Percentiles rank a stretch among this genome's conserved stretches.
These are phyloP conservation scores for Dendrophyllia cribrosa DNA, from an alignment of 64 coral and sea anemone genomes.

Conservation along the genomic window DNA sequence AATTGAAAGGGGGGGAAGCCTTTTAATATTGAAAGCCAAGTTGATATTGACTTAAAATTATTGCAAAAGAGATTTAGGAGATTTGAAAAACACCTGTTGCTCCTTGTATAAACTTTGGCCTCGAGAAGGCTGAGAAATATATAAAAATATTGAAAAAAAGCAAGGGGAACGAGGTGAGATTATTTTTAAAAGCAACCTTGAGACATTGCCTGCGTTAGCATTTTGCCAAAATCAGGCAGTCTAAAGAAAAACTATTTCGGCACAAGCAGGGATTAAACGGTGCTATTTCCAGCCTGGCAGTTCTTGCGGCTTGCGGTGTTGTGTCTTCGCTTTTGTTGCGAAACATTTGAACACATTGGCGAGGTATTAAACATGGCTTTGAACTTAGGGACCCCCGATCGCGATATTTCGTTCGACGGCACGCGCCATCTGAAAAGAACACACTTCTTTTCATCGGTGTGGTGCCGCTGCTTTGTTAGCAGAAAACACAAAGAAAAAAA, in stretches of 20 bases:
- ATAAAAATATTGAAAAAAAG: neutral
- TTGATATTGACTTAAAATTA: neutral
- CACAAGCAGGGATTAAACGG: neutral
- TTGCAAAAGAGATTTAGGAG: neutral
- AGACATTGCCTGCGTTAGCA: neutral
- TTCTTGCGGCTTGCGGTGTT: conserved; percentile 4
- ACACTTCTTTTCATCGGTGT: conserved; percentile 13
- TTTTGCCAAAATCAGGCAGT: too few relatives aligned
- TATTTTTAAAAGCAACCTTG: too few relatives aligned
- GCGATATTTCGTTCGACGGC: conserved; percentile 23
- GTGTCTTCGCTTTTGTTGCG: neutral
- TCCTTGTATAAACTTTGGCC: conserved; percentile 11
- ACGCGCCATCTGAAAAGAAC: conserved; percentile 29
- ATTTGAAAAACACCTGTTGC: conserved; percentile 54
- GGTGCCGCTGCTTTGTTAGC: neutral
- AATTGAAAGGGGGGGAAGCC: too few relatives aligned
- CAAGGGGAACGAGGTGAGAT: neutral
- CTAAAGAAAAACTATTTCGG: neutral
- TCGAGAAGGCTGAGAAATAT: neutral
- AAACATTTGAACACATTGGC: conserved; percentile 7
- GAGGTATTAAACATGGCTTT: conserved; percentile 34
- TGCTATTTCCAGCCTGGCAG: neutral
- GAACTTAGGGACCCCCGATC: neutral
- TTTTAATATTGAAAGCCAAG: neutral
- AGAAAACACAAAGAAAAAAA: neutral